Evolutionary conservation across 2,797 vertebrate species (phyloP), one percentile per base, ranked within the genome.

Genomic region (Antennarius maculatus): DNA sequence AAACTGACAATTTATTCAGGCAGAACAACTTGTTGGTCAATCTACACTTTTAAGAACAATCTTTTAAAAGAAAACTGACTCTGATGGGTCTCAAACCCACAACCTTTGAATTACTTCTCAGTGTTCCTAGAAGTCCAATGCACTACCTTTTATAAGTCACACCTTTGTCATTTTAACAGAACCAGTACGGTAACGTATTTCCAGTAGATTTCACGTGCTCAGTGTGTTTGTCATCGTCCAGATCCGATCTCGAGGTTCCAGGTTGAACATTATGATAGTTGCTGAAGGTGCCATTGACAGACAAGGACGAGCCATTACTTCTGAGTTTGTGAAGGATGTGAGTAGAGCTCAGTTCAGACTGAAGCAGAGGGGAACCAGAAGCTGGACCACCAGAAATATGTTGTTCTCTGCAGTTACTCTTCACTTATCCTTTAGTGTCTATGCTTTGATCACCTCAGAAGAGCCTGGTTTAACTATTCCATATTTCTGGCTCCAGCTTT

Each of bases 191-290:
- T 23, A 23, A 23, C 23, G 2, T 23, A 23, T 23, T 23, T 23
- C 31, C 8, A 8, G 8, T 34, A 34, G 31, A 34, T 34, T 34
- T 34, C 5, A 10, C 7, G 12, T 41, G 48, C 2, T 57, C n/a
- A 79, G 74, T 85, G 74, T 75, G 62, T 83, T 76, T 86, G 64
- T 77, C 71, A 41, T 73, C 64, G 51, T 72, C 52, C 84, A 97
- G 96, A 96, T 92, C 51, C 95, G 95, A 63, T 88, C 91, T 42
- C 93, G 95, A 0, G 95, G 95, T 83, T 95, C 94, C 49, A 93
- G 95, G 74, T 89, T 97, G 86, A 97, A 97, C 87, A 97, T 97
- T 88, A 96, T 97, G 83, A 97, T 97, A 58, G 96, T 96, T 66
- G 95, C 96, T 0, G 96, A 97, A 80, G 96, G 96, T 0, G 95